Percentiles rank a stretch among this genome's conserved stretches.
These are phyloP conservation scores for Podarcis siculus DNA, from an alignment of 2,797 vertebrate species.

Conservation along the genomic window DNA sequence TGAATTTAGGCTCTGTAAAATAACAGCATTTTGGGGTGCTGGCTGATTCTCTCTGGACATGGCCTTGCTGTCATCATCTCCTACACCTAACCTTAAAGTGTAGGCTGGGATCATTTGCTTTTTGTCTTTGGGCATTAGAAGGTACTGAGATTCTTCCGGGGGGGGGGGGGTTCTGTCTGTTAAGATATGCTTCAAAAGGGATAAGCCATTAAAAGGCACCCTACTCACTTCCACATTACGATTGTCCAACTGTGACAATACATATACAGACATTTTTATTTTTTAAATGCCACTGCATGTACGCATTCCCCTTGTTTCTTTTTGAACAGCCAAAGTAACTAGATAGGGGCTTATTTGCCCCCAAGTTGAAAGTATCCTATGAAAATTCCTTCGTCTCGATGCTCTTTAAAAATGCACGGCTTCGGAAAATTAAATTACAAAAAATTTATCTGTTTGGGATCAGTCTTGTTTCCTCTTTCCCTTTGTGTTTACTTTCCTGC, in stretches of 20 bases:
- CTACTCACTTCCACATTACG: not conserved
- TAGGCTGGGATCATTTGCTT: not conserved
- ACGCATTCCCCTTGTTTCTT: slow-evolving; percentile 38
- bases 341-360: slow-evolving; percentile 62
- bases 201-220: not conserved
- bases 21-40: not conserved
- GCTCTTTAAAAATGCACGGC: slow-evolving; percentile 70
- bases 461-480: slow-evolving; percentile 80
- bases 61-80: not conserved
- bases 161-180: not conserved
- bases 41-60: not conserved
- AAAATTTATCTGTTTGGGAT: slow-evolving; percentile 83
- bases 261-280: not conserved
- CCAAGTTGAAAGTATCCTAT: slow-evolving; percentile 74
- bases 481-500: slow-evolving; percentile 84
- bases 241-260: not conserved
- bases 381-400: slow-evolving; percentile 79
- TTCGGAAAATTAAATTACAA: slow-evolving; percentile 87
- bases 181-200: not conserved
- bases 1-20: not conserved
- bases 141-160: not conserved
- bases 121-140: not conserved
- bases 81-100: not conserved
- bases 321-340: slow-evolving; percentile 48
- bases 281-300: not conserved